Evolutionary conservation across 1,140 invertebrate genomes (phyloP), one percentile per base, ranked within the genome.

Genomic region (Euschistus heros): DNA sequence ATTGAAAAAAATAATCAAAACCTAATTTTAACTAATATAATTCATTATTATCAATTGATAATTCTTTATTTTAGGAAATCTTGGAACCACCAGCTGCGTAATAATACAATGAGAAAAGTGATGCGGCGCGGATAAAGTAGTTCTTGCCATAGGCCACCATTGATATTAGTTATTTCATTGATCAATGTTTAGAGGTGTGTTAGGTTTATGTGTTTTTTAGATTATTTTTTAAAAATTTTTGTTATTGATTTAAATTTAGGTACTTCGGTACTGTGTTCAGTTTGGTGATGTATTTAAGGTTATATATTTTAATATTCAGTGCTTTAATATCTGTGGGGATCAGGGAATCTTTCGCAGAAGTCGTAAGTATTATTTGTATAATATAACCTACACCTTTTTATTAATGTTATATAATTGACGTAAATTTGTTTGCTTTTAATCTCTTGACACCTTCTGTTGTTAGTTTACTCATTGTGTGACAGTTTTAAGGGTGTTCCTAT

Each of bases 241-340:
- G 65, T 61, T 67, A 64, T 54, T 67, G 63, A 63, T 50, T 64
- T 65, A 62, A 63, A 62, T 37, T 65, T 64, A 62, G 61, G 62
- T 63, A 61, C 63, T 64, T 67, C 66, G 63, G 66, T 67, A 65
- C 63, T 62, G 22, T 22, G 50, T 52, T 64, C 60, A 46, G 42
- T 67, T 54, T 67, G 66, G 66, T 64, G 66, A 67, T 67, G 66
- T 67, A 67, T 67, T 67, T 67, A 65, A 60, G 66, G 63, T 67
- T 65, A 55, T 65, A 67, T 67, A 61, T 67, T 63, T 64, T 67
- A 59, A 65, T 67, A 67, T 67, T 67, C 52, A 67, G 66, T 67
- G 63, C 62, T 61, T 42, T 65, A 65, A 63, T 67, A 57, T 61
- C 66, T 33, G 55, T 65, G 54, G 66, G 66, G 57, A 64, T 67